Conservation (phyloP, 2,888 invertebrate genomes). For the Polymixis lichenea region DNA sequence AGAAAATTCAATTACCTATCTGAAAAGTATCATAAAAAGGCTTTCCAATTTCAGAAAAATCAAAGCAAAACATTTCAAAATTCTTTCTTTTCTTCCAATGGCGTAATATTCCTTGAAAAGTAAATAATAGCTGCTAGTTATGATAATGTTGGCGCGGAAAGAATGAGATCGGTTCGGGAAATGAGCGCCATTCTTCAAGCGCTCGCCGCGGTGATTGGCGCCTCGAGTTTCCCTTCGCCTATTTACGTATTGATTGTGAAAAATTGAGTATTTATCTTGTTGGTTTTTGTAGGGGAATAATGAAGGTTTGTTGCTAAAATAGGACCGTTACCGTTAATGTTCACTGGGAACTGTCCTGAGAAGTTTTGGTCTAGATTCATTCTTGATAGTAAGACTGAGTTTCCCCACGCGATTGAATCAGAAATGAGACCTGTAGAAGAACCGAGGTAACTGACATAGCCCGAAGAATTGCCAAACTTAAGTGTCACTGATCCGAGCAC, state of each 20-base stretch:
- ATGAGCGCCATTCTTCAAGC: slow-evolving; percentile 82
- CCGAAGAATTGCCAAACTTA: too few relatives aligned
- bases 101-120: slow-evolving; percentile 58
- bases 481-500: too few relatives aligned
- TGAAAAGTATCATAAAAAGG: background rate
- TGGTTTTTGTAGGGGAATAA: slow-evolving; percentile 28
- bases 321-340: background rate
- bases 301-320: slow-evolving; percentile 12
- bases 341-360: background rate
- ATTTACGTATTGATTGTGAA: slow-evolving; percentile 59
- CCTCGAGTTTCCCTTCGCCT: slow-evolving; percentile 71
- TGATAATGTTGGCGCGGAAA: slow-evolving; percentile 80
- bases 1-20: slow-evolving; percentile 11
- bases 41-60: slow-evolving; percentile 33
- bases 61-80: slow-evolving; percentile 29
- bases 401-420: too few relatives aligned
- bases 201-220: slow-evolving; percentile 77
- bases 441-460: too few relatives aligned
- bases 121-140: slow-evolving; percentile 80
- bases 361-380: background rate
- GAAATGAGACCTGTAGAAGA: too few relatives aligned
- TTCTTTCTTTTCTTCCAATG: slow-evolving; percentile 34
- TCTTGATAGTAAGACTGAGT: too few relatives aligned
- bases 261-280: slow-evolving; percentile 46
- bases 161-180: slow-evolving; percentile 81